Evolutionary conservation across 2,888 invertebrate species (phyloP), one percentile per base, ranked within the genome.

Genomic region (Onchidella celtica): DNA sequence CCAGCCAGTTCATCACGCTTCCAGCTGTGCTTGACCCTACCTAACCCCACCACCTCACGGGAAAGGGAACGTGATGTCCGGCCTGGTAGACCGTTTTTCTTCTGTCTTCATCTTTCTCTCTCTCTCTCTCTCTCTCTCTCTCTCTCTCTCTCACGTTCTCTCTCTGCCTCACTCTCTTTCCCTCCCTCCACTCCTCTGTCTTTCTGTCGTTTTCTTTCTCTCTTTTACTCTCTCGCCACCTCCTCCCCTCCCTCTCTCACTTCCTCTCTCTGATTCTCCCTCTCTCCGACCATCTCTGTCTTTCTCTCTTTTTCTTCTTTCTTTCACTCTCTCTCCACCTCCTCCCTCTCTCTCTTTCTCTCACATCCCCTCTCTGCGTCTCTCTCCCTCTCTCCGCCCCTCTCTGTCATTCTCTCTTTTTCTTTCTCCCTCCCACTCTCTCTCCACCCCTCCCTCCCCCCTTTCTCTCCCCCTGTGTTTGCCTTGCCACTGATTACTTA

Each of bases 51-150:
- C n/a, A n/a, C n/a, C n/a, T n/a, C n/a, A n/a, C n/a, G n/a, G n/a
- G n/a, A n/a, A n/a, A n/a, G n/a, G n/a, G n/a, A n/a, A n/a, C n/a
- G n/a, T n/a, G n/a, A n/a, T n/a, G n/a, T n/a, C n/a, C n/a, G n/a
- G n/a, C n/a, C n/a, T n/a, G n/a, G n/a, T n/a, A n/a, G n/a, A n/a
- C 24, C 6, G 6, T n/a, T 61, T 27, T 61, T n/a, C 24, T 27
- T 61, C 61, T 61, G n/a, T 61, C 61, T 61, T 27, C 24, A 6
- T 66, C 66, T 66, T 32, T 66, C 66, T 66, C 66, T 66, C 66
- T 66, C 66, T 66, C 32, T 66, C 66, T 66, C 66, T 66, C 66
- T 66, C 66, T 69, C 69, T 69, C 40, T 69, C 69, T 69, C 40
- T 69, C 69, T 69, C 38, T 69, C 69, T 38, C 40, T 69, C 69